Evolutionary conservation across 2,888 invertebrate genomes (phyloP).

Genomic region (Eledone cirrhosa): DNA sequence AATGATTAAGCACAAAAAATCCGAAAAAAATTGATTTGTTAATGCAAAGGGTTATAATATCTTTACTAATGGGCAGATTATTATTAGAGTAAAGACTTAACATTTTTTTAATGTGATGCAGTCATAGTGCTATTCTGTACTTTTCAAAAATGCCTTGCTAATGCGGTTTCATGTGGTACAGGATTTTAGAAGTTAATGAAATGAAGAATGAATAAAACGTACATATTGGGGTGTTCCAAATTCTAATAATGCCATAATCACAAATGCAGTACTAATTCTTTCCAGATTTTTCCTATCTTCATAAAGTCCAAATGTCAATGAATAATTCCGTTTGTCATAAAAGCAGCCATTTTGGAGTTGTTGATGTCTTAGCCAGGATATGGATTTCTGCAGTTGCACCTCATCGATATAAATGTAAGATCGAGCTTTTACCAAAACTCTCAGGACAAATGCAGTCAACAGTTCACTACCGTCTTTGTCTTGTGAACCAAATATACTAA

Average conservation of each 20-base stretch:
- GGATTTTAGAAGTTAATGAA: too few relatives aligned
- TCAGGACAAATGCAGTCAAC: constrained; percentile 78
- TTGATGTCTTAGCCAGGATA: constrained; percentile 59
- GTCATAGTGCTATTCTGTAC: too few relatives aligned
- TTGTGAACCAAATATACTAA: constrained; percentile 48
- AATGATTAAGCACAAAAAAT: too few relatives aligned
- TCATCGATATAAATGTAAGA: constrained; percentile 71
- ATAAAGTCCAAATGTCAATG: not conserved
- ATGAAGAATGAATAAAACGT: not conserved
- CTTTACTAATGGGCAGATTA: too few relatives aligned
- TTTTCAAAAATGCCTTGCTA: too few relatives aligned
- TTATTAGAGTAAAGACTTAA: too few relatives aligned
- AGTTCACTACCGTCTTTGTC: constrained; percentile 48
- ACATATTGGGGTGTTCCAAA: constrained; percentile 36
- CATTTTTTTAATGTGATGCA: too few relatives aligned
- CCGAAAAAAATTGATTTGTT: too few relatives aligned
- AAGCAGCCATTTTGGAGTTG: constrained; percentile 83
- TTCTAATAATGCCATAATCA: constrained; percentile 44
- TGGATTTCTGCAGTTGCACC: constrained; percentile 54
- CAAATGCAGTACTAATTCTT: constrained; percentile 42
- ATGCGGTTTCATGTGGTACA: too few relatives aligned
- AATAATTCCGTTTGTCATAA: constrained; percentile 57
- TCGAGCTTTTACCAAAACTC: constrained; percentile 73
- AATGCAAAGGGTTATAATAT: too few relatives aligned
- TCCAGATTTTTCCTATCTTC: not conserved